Evolutionary conservation across 2,888 invertebrate species (phyloP).

Genomic region (Himalopsyche anomala): DNA sequence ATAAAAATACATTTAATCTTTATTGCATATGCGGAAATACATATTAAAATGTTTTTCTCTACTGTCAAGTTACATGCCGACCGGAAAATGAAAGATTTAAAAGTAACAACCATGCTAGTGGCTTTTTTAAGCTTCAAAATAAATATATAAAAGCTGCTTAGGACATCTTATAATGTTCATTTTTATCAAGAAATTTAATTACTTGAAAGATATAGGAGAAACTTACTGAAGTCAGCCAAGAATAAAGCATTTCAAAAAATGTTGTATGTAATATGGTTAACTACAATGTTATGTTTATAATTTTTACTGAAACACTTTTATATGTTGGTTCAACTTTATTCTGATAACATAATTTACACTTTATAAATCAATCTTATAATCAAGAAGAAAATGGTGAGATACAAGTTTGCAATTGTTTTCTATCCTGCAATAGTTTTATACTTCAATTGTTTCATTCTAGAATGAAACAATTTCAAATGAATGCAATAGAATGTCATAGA

Average conservation of each 20-base stretch:
- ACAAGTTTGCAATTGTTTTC: too few species aligned
- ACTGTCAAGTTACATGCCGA: background rate
- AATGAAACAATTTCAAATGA: too few species aligned
- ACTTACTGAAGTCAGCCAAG: background rate
- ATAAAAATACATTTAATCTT: too few species aligned
- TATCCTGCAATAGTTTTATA: too few species aligned
- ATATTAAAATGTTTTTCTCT: background rate
- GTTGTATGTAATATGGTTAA: background rate
- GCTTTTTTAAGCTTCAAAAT: conserved; percentile 11
- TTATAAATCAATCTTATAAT: too few species aligned
- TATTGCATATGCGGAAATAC: background rate
- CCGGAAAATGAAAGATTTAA: background rate
- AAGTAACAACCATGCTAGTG: background rate
- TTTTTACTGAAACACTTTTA: too few species aligned
- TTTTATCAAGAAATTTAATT: background rate
- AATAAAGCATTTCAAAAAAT: background rate
- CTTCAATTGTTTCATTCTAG: too few species aligned
- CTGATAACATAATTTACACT: too few species aligned
- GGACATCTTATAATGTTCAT: background rate
- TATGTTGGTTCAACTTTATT: too few species aligned
- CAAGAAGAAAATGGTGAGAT: too few species aligned
- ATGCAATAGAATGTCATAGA: too few species aligned
- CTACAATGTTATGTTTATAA: background rate
- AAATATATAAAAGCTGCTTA: background rate
- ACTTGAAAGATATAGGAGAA: background rate